phyloP scores from a whole-genome alignment of 2,888 invertebrate species.

The Aphidius colemani region DNA sequence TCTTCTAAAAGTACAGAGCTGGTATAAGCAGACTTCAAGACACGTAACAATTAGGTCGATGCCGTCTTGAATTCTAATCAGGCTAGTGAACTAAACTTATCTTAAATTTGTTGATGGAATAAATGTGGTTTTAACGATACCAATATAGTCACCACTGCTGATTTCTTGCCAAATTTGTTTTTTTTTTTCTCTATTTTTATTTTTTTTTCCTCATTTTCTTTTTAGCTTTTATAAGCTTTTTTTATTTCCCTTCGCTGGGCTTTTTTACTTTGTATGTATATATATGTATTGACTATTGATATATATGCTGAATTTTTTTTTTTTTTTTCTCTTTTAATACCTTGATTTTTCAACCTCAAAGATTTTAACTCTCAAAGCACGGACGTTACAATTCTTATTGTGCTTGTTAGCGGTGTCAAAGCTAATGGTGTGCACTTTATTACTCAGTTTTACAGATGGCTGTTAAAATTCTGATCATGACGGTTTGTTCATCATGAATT shows the following conservation, averaged over 20 bases:
- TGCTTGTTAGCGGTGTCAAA: slow-evolving; percentile 55
- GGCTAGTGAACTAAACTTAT: slow-evolving; percentile 57
- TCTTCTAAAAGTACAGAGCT: slow-evolving; percentile 22
- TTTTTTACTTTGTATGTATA: too few relatives aligned
- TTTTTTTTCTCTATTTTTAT: slow-evolving; percentile 24
- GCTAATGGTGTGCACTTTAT: slow-evolving; percentile 56
- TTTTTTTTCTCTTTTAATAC: slow-evolving; percentile 16
- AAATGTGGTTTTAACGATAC: slow-evolving; percentile 59
- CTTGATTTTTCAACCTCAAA: slow-evolving; percentile 27
- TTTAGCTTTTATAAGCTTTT: too few relatives aligned
- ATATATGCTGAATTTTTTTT: slow-evolving; percentile 8
- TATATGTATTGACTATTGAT: too few relatives aligned
- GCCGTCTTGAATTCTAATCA: slow-evolving; percentile 60
- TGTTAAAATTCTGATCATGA: slow-evolving; percentile 14
- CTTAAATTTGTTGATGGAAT: slow-evolving; percentile 44
- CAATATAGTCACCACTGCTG: slow-evolving; percentile 55
- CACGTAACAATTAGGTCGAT: slow-evolving; percentile 59
- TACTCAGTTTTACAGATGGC: slow-evolving; percentile 40
- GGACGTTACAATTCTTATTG: slow-evolving; percentile 53
- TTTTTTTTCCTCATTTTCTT: slow-evolving; percentile 27
- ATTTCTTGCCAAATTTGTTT: slow-evolving; percentile 54
- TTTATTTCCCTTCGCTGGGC: too few relatives aligned
- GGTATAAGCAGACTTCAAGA: slow-evolving; percentile 33
- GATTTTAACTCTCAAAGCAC: slow-evolving; percentile 48
- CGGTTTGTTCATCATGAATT: slow-evolving; percentile 1